Conservation (phyloP, 2,113 vertebrate genomes). For the Maylandia zebra region DNA sequence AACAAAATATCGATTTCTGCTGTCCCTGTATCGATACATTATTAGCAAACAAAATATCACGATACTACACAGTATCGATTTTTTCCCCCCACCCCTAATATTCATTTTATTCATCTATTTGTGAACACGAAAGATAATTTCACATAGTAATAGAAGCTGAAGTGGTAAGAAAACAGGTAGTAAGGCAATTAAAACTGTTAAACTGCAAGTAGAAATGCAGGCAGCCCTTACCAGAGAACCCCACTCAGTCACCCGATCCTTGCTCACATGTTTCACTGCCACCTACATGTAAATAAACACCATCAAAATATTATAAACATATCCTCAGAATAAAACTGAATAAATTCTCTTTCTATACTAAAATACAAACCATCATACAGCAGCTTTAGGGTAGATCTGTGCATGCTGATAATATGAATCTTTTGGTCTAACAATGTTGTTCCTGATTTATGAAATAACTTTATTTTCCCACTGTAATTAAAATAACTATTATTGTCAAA, state of each 20-base stretch:
- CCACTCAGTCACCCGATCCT: constrained; percentile 87
- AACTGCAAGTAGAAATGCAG: not conserved
- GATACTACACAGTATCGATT: too few species aligned
- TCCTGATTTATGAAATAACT: not conserved
- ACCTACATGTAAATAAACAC: constrained; percentile 64
- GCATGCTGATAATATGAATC: not conserved
- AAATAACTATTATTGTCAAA: not conserved
- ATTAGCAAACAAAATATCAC: too few species aligned
- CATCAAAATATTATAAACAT: not conserved
- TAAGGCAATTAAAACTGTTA: not conserved
- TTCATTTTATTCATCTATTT: not conserved
- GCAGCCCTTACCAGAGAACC: constrained; percentile 51
- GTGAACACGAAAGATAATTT: not conserved
- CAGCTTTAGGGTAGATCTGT: not conserved
- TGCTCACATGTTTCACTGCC: constrained; percentile 87
- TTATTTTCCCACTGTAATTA: not conserved
- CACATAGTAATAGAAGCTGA: not conserved
- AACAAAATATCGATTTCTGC: too few species aligned
- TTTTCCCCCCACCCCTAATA: not conserved
- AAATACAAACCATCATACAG: not conserved
- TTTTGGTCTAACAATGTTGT: not conserved
- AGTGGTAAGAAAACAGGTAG: not conserved
- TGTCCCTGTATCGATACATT: too few species aligned
- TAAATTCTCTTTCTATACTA: not conserved
- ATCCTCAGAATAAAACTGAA: not conserved